Percentiles rank a stretch among this genome's conserved stretches.
Evolutionary conservation across 2,113 vertebrate species (phyloP).

Genomic region (Cyanocitta stelleri): DNA sequence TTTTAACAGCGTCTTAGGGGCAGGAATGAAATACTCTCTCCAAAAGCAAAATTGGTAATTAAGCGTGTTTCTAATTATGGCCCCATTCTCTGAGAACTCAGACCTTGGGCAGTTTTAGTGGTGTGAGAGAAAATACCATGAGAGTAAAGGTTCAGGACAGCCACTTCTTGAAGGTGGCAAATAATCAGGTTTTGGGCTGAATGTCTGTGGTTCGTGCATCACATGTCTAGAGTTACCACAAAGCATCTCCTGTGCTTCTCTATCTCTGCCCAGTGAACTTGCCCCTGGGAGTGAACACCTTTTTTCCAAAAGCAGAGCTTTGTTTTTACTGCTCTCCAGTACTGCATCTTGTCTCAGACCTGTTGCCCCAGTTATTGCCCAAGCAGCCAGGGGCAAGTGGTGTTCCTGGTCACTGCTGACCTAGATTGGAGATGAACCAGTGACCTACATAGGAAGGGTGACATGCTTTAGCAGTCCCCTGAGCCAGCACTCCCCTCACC

Average conservation of each 20-base stretch:
- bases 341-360: neutral
- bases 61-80: neutral
- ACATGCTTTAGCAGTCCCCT: slow-evolving; percentile 3
- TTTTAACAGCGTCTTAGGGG: neutral
- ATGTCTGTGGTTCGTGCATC: fast-evolving
- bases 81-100: neutral
- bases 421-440: slow-evolving; percentile 10
- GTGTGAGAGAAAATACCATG: neutral
- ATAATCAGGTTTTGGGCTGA: neutral
- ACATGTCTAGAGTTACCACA: neutral
- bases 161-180: neutral
- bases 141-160: neutral
- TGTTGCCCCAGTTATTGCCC: neutral
- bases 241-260: neutral
- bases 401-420: neutral
- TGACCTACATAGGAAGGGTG: slow-evolving; percentile 24
- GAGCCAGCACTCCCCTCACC: slow-evolving; percentile 8
- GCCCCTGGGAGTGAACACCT: neutral
- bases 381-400: neutral
- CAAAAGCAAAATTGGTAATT: neutral
- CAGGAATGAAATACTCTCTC: neutral
- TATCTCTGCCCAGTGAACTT: neutral
- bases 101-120: neutral
- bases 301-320: neutral
- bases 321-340: neutral